Base-by-base conservation (phyloP, 1,140 invertebrate genomes). In the Oncopodura yosiiana region DNA sequence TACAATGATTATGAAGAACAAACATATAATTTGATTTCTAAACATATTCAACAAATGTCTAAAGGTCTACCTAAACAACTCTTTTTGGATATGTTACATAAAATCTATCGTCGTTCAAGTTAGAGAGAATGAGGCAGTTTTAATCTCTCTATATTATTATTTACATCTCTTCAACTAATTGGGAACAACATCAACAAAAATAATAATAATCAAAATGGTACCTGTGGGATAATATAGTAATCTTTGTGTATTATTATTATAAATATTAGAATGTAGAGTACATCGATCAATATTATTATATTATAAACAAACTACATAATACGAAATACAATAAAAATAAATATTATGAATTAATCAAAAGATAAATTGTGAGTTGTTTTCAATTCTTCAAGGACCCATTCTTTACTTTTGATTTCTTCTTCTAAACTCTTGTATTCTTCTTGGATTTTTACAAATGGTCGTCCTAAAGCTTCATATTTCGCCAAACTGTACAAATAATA, bases 1-100 rank as follows among this genome's bases (percentile, higher is more conserved):
- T 94, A 86, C 68, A 74, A 78, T 1, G 79, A 82, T 19, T 94
- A 87, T 63, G 91, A 94, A 74, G 87, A 93, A 70, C 80, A 86
- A 60, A 86, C 78, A 26, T 87, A 85, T 63, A 86, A 87, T 67
- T 72, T 86, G 55, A 81, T 90, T 63, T 79, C 78, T 52, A 86
- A 81, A 3, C 85, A 87, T 69, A 89, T 91, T 65, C 84, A 88
- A 68, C 86, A 88, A 70, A 80, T 87, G 60, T 86, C 84, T 2
- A 77, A 82, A 36, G 83, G 83, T 21, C 71, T 90, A n/a, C 84
- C 86, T 18, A 86, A 87, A 61, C 78, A 84, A 54, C 70, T 88
- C 19, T 91, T 90, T 70, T 81, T 87, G 59, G 84, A 84, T 69
- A 79, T 89, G 53, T 72, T 90, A 34, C 79, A 86, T 50, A 87